Evolutionary conservation across 2,113 vertebrate genomes (phyloP).

Genomic region (Catharus bicknelli): DNA sequence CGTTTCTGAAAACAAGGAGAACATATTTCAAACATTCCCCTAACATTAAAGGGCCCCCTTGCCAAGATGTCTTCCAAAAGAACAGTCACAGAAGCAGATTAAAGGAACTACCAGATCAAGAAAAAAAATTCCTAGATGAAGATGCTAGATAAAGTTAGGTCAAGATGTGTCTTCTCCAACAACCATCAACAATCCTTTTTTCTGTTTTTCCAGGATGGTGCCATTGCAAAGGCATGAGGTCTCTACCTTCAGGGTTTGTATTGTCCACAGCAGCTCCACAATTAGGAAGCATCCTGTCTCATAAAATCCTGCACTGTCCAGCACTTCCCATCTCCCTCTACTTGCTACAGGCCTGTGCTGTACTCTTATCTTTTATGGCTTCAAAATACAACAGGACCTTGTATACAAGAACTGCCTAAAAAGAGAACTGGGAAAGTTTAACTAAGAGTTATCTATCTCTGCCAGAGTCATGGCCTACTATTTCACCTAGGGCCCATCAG

Average conservation of each 20-base stretch:
- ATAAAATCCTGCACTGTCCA: neutral
- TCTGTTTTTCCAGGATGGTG: neutral
- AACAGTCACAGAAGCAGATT: neutral
- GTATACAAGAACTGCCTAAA: neutral
- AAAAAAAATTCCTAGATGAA: neutral
- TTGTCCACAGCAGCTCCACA: neutral
- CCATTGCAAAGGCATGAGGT: neutral
- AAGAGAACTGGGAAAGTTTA: neutral
- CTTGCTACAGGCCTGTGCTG: neutral
- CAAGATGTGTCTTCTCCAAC: neutral
- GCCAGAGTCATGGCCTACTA: neutral
- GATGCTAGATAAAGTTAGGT: neutral
- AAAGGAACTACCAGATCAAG: neutral
- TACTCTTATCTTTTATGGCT: neutral
- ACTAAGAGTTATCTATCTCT: neutral
- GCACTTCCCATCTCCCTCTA: neutral
- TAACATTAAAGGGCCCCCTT: neutral
- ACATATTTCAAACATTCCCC: neutral
- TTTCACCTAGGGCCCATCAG: neutral
- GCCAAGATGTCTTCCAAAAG: neutral
- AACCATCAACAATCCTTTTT: neutral
- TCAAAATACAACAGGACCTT: neutral
- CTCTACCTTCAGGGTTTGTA: neutral
- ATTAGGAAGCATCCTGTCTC: neutral
- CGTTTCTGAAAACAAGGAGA: slow-evolving; percentile 69